Evolutionary conservation across 2,113 vertebrate genomes (phyloP), one percentile per base, ranked within the genome.

Genomic region (Alligator mississippiensis): DNA sequence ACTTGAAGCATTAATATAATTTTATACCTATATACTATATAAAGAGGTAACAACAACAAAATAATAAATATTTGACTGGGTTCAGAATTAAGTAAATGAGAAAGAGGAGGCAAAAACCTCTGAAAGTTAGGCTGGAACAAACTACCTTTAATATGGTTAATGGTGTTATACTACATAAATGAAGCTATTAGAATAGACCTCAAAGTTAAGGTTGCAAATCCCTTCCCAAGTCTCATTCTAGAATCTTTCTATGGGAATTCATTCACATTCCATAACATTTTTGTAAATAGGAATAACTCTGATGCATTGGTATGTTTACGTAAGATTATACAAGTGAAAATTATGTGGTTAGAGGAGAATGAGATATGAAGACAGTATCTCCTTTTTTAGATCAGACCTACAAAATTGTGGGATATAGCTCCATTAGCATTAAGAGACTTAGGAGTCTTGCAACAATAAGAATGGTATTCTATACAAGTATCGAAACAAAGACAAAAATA

Each of bases 141-240:
- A 21, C 11, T 34, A 38, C n/a, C 68, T 68, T 59, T 80, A 1
- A 0, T 0, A 78, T 1, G 25, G 61, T 66, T 17, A 95, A 88
- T 0, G 16, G 90, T 54, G 66, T 62, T 82, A 57, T 76, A 76
- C 84, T 54, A 72, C 30, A 62, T 66, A 38, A 72, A 72, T 3
- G 5, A 34, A 72, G 76, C 82, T 59, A 91, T 88, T 95, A 94
- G 0, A 90, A 62, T 30, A 34, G 24, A 83, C 84, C 68, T 90
- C 89, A 96, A 80, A 92, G 84, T 0, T 0, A 58, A 88, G 59
- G 57, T 79, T 80, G 54, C 54, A 91, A 87, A 34, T 93, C 79
- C 86, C 63, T 96, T 95, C 95, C 95, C 55, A 91, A 88, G 62
- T 62, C 68, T 89, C 82, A 90, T 89, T 95, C 92, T 96, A 90